A percentile compares a stretch with the other conserved stretches of the same genome.
These are phyloP conservation scores for Portevinia maculata DNA, from an alignment of 2,888 invertebrate species.

Conservation along the genomic window DNA sequence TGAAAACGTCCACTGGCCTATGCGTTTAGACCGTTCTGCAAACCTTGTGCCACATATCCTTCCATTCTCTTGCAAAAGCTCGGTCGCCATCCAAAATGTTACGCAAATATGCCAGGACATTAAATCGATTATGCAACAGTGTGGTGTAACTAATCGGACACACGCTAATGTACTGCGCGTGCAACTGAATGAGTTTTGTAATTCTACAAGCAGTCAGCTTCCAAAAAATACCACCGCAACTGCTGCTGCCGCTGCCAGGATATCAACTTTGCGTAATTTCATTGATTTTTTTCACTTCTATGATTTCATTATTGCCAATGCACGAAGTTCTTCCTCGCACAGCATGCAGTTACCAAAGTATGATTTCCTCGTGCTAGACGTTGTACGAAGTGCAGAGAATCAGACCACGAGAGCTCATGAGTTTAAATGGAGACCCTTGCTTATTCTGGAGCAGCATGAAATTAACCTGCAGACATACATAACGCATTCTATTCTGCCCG, in stretches of 20 bases:
- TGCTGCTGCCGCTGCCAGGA: slow-evolving; percentile 47
- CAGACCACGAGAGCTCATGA: slow-evolving; percentile 53
- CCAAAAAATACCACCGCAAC: slow-evolving; percentile 12
- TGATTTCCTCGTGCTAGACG: slow-evolving; percentile 82
- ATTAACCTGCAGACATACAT: slow-evolving; percentile 79
- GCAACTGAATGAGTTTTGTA: slow-evolving; percentile 51
- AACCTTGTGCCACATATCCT: slow-evolving; percentile 41
- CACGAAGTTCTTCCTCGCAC: slow-evolving; percentile 34
- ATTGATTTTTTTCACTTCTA: slow-evolving; percentile 82
- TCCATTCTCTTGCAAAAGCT: slow-evolving; percentile 21
- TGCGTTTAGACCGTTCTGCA: slow-evolving; percentile 76
- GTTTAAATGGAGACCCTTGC: slow-evolving; percentile 81
- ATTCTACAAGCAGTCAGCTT: slow-evolving; percentile 24
- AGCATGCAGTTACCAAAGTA: slow-evolving; percentile 77
- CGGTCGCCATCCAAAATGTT: slow-evolving; percentile 16
- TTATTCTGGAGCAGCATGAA: slow-evolving; percentile 81
- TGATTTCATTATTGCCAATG: slow-evolving; percentile 80
- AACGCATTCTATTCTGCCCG: slow-evolving; percentile 82
- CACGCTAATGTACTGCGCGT: slow-evolving; percentile 24
- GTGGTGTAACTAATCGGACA: slow-evolving; percentile 33
- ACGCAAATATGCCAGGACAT: slow-evolving; percentile 55
- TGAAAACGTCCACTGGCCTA: slow-evolving; percentile 75
- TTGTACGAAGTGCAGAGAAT: slow-evolving; percentile 76
- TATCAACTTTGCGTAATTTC: slow-evolving; percentile 78
- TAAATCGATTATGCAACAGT: slow-evolving; percentile 33